Percentiles rank a stretch among this genome's conserved stretches.
These are phyloP conservation scores for Leucania comma DNA, from an alignment of 2,888 invertebrate genomes.

Conservation along the genomic window DNA sequence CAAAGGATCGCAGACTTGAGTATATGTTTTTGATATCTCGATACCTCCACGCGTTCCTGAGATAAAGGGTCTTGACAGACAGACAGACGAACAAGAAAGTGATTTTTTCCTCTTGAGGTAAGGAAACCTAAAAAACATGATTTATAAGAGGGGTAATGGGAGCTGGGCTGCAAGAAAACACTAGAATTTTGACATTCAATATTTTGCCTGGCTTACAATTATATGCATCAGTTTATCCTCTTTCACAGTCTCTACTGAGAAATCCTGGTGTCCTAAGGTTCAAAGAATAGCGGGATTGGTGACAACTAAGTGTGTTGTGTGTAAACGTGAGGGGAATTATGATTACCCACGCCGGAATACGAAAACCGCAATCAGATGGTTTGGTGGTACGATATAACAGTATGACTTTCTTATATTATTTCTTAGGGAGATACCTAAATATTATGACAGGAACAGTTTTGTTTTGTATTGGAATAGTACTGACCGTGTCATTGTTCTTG, in stretches of 20 bases:
- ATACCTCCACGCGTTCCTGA: too few species aligned
- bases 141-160: background rate
- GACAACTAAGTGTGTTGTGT: constrained; percentile 14
- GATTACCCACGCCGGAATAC: background rate
- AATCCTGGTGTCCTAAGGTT: background rate
- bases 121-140: too few species aligned
- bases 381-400: background rate
- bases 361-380: constrained; percentile 1
- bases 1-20: too few species aligned
- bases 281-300: constrained; percentile 19
- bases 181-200: background rate
- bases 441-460: too few species aligned
- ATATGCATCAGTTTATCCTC: background rate
- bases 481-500: too few species aligned
- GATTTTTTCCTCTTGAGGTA: too few species aligned
- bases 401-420: background rate
- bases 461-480: too few species aligned
- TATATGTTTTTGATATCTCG: too few species aligned
- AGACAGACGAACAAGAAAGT: too few species aligned
- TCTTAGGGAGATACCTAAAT: too few species aligned
- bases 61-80: too few species aligned
- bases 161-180: background rate
- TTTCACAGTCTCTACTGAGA: constrained; percentile 3
- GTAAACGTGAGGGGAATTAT: constrained; percentile 23
- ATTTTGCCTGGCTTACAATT: background rate